Evolutionary conservation across 2,888 invertebrate species (phyloP), one percentile per base, ranked within the genome.

Genomic region (Drosophila flavopinicola): DNA sequence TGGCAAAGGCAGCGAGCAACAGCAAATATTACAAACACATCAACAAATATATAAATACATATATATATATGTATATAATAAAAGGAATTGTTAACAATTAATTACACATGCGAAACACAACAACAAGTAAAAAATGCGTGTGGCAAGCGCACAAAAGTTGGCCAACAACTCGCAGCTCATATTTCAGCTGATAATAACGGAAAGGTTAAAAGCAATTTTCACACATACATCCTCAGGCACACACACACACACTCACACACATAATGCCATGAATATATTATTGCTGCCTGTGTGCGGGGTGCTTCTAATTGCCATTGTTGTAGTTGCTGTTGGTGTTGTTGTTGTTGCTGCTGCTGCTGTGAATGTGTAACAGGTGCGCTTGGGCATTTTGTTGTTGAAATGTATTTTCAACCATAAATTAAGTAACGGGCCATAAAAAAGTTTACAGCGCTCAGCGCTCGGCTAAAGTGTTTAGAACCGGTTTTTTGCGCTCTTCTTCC

Each of bases 341-440:
- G 38, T n/a, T 47, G 41, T 6, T 57, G 56, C 6, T 53, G 32
- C 1, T 51, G 38, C 9, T 59, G 2, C 23, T 63, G 51, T 32
- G 48, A 56, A 41, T 57, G 84, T 66, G 79, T 79, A 85, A 79
- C 79, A 79, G 79, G 79, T 85, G 79, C 84, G 64, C 57, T 59
- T 58, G 38, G 66, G 66, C 51, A 60, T 58, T 79, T 71, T 74
- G 78, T 71, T 63, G 82, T 63, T 71, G 68, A 71, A 80, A 80
- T 70, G 63, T 84, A 86, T 86, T 86, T 65, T 20, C 33, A 66
- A 59, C 78, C 87, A 82, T 82, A 86, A 82, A 82, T 82, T 82
- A 87, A 82, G 86, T 82, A 82, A 85, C 72, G 65, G 71, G 71
- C 75, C 85, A 78, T 78, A 78, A 86, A 86, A 73, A 80, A 82